Base-by-base conservation (phyloP, 2,113 vertebrate genomes). In the Pagrus major region DNA sequence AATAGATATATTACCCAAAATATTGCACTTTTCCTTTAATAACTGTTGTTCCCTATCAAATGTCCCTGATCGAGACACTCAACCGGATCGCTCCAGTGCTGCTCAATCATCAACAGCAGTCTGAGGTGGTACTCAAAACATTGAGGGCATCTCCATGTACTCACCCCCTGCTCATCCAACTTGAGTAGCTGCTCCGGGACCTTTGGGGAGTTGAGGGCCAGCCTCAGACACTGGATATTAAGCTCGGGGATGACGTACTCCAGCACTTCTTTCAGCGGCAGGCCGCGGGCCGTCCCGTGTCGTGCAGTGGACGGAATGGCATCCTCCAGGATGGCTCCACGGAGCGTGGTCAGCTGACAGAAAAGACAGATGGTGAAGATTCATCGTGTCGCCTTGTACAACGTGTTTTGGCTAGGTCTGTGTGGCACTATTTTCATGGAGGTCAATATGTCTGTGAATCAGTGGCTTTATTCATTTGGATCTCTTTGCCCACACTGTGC, bases 301-400 rank as follows among this genome's bases (percentile, higher is more conserved):
- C 96, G 94, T 0, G 97, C 96, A 0, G 97, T 98, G 72, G 98
- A 98, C 37, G 98, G 97, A 33, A 99, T 95, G 3, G 98, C 97
- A 25, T 99, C 98, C 89, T 99, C 98, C 77, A 98, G 90, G 87
- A 99, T 97, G n/a, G 97, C 97, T 76, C 98, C 98, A 68, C 98
- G 94, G 42, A 99, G 95, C 0, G 98, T 99, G 12, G 96, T 98
- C 58, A 99, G 95, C 98, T 99, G 84, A 9, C 42, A 58, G 23
- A 44, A 76, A n/a, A 75, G 27, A 78, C n/a, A 74, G 25, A 86
- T 3, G 18, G 35, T 35, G 5, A 67, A 25, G 27, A 69, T 77
- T 39, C 2, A 42, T 59, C 18, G 35, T 56, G 21, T 14, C 12
- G 16, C 16, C 9, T 23, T 63, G 42, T n/a, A 70, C n/a, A 60